Evolutionary conservation across 1,140 invertebrate species (phyloP).

Genomic region (Plectrocnemia conspersa): DNA sequence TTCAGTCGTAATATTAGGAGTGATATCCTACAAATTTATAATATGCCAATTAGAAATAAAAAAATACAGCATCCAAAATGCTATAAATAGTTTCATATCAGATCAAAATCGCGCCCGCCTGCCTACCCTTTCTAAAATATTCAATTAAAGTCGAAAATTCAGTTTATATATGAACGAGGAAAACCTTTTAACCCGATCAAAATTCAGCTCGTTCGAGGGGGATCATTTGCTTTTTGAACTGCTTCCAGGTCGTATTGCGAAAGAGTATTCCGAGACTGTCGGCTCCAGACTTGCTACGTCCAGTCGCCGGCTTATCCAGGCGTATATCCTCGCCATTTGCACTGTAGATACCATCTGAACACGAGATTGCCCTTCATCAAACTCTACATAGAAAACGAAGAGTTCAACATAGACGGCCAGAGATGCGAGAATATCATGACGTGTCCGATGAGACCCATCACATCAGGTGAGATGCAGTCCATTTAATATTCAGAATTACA

Average conservation of each 20-base stretch:
- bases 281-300: slow-evolving; percentile 86
- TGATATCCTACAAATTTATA: no score
- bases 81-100: no score
- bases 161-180: no score
- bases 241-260: slow-evolving; percentile 77
- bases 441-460: slow-evolving; percentile 86
- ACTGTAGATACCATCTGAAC: slow-evolving; percentile 84
- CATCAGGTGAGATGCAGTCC: slow-evolving; percentile 64
- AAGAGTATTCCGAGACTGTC: slow-evolving; percentile 75
- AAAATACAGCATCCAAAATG: no score
- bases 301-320: slow-evolving; percentile 89
- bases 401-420: slow-evolving; percentile 90
- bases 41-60: no score
- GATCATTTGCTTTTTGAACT: slow-evolving; percentile 32
- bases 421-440: slow-evolving; percentile 92
- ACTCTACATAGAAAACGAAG: slow-evolving; percentile 87
- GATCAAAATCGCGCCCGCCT: no score
- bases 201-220: no score
- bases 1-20: no score
- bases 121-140: no score
- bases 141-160: no score
- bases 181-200: no score
- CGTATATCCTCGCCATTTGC: slow-evolving; percentile 82
- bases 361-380: slow-evolving; percentile 84
- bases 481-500: no score